A percentile compares a stretch with the other conserved stretches of the same genome.
These are phyloP conservation scores for Diplolepis rosae DNA, from an alignment of 2,888 invertebrate species.

Conservation along the genomic window DNA sequence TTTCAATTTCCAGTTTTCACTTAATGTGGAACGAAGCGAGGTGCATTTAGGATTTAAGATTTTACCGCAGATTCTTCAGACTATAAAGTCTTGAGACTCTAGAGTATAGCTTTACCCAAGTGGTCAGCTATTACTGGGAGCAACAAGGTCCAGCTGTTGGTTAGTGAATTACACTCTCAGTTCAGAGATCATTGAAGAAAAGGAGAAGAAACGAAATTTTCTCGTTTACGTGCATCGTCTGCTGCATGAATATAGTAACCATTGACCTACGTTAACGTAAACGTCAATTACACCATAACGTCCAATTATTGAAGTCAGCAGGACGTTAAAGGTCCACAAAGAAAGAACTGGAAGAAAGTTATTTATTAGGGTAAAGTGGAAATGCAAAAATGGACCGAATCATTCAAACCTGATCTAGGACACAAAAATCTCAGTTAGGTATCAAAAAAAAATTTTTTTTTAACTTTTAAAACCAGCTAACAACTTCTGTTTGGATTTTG, in stretches of 20 bases:
- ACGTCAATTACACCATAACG: conserved; percentile 25
- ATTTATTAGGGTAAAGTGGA: no score
- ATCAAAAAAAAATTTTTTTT: no score
- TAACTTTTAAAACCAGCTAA: no score
- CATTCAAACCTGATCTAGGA: no score
- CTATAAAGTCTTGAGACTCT: not conserved
- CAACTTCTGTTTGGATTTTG: no score
- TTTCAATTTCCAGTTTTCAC: not conserved
- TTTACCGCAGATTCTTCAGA: not conserved
- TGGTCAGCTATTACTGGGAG: not conserved
- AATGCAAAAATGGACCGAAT: no score
- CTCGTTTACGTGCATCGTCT: conserved; percentile 14
- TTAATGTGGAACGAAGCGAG: not conserved
- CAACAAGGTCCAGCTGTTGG: not conserved
- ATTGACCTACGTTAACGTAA: conserved; percentile 3
- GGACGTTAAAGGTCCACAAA: no score
- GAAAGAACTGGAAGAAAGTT: no score
- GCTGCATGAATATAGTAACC: conserved; percentile 13
- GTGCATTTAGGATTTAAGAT: not conserved
- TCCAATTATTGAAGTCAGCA: conserved; percentile 20
- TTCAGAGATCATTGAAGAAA: not conserved
- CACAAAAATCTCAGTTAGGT: no score
- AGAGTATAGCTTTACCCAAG: not conserved
- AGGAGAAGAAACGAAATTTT: conserved; percentile 1
- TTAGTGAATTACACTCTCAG: not conserved